These are phyloP conservation scores for Melanotaenia trifasciata DNA, from an alignment of 2,797 vertebrate species.

Conservation along the genomic window DNA sequence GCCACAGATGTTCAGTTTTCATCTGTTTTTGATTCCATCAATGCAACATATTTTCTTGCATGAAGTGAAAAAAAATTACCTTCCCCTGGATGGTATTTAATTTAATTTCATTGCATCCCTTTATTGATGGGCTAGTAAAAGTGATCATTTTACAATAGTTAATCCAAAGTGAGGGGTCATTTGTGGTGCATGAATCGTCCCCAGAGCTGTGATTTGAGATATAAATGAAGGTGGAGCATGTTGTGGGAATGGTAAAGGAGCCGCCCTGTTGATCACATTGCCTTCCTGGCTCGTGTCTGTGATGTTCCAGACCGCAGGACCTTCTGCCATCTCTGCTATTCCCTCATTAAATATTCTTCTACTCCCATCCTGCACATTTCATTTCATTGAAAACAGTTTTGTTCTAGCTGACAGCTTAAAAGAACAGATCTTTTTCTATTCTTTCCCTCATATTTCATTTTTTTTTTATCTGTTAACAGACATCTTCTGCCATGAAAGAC, in stretches of 20 bases:
- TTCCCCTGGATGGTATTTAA: too few relatives aligned
- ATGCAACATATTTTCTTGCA: neutral
- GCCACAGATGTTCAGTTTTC: neutral
- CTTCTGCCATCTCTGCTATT: conserved; percentile 36
- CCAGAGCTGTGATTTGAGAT: neutral
- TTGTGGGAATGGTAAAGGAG: neutral
- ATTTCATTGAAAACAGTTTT: conserved; percentile 37
- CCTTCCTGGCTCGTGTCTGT: conserved; percentile 27
- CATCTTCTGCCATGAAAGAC: conserved; percentile 1
- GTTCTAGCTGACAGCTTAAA: conserved; percentile 10
- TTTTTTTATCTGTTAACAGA: conserved; percentile 13
- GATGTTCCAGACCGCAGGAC: conserved; percentile 27
- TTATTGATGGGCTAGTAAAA: neutral
- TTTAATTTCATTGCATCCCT: neutral
- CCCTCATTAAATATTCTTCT: conserved; percentile 9
- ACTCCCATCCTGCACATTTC: neutral
- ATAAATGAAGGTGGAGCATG: neutral
- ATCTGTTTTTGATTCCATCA: too few relatives aligned
- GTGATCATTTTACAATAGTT: neutral
- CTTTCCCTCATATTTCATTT: neutral
- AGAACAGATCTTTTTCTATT: conserved; percentile 7
- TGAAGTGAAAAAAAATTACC: neutral
- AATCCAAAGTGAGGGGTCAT: neutral
- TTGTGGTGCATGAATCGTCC: neutral
- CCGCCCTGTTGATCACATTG: conserved; percentile 19